phyloP scores from a whole-genome alignment of 2,888 invertebrate species.

The Philhelius pedissequus region DNA sequence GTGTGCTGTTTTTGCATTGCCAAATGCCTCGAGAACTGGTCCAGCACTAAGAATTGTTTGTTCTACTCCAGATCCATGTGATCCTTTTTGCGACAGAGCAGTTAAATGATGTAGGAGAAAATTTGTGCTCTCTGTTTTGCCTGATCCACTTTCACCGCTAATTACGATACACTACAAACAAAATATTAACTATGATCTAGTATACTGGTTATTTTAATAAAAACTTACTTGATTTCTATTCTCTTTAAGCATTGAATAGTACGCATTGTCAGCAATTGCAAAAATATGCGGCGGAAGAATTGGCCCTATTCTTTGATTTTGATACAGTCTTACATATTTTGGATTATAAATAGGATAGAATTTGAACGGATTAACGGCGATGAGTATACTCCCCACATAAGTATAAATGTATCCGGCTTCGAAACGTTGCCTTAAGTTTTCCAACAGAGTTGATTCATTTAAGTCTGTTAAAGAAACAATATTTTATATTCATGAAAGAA shows the following conservation, averaged over 20 bases:
- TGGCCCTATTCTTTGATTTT: conserved; percentile 93
- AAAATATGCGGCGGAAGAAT: conserved; percentile 98
- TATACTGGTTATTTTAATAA: background rate
- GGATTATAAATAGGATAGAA: conserved; percentile 99
- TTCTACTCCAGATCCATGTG: conserved; percentile 96
- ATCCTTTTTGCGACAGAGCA: conserved; percentile 95
- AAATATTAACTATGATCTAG: background rate
- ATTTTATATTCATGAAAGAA: background rate
- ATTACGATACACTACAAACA: conserved; percentile 89
- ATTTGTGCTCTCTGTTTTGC: conserved; percentile 98
- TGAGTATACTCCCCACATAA: conserved; percentile 96
- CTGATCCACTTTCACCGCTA: conserved; percentile 96
- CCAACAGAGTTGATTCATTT: conserved; percentile 94
- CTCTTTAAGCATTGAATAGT: conserved; percentile 95
- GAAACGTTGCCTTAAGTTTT: conserved; percentile 93
- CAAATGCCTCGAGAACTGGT: conserved; percentile 97
- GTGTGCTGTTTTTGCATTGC: conserved; percentile 98
- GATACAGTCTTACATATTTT: conserved; percentile 97
- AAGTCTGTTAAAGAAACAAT: conserved; percentile 82
- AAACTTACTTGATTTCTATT: conserved; percentile 83
- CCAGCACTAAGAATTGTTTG: conserved; percentile 97
- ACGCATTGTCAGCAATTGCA: conserved; percentile 96
- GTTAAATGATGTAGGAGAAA: conserved; percentile 96
- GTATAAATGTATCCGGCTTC: conserved; percentile 96
- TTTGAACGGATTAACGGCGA: conserved; percentile 96